Evolutionary conservation across 2,888 invertebrate species (phyloP).

Genomic region (Drosophila acutilabella): DNA sequence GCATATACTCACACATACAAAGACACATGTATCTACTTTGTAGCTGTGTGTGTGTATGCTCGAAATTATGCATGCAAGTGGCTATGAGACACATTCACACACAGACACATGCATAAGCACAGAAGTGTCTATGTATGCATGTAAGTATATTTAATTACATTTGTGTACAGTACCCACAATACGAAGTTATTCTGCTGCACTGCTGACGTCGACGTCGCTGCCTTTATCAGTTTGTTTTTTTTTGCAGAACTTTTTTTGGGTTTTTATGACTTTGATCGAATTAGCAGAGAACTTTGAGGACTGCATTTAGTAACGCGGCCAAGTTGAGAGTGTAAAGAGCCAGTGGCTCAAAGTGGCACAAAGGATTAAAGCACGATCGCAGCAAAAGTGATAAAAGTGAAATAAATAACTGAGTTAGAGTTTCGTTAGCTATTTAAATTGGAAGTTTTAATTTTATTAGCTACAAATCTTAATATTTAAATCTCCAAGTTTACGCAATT

Average conservation of each 20-base stretch:
- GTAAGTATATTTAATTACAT: slow-evolving; percentile 45
- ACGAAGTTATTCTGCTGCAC: slow-evolving; percentile 23
- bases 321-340: slow-evolving; percentile 50
- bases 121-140: not conserved
- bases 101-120: slow-evolving; percentile 4
- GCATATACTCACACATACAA: too few species aligned
- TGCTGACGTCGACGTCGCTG: slow-evolving; percentile 33
- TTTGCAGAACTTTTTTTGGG: not conserved
- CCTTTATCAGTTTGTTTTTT: not conserved
- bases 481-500: slow-evolving; percentile 54
- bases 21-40: not conserved
- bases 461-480: not conserved
- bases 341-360: slow-evolving; percentile 4
- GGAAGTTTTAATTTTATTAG: not conserved
- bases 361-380: slow-evolving; percentile 18
- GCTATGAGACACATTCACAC: not conserved
- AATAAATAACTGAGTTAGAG: not conserved
- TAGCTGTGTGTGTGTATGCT: not conserved
- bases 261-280: slow-evolving; percentile 17
- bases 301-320: slow-evolving; percentile 43
- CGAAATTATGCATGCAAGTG: not conserved
- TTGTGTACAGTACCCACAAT: slow-evolving; percentile 57
- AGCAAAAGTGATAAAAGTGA: not conserved
- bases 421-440: not conserved
- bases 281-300: slow-evolving; percentile 18